A percentile compares a stretch with the other conserved stretches of the same genome.
phyloP scores from a whole-genome alignment of 35 echinoderm and acorn worm genomes.

The Anneissia japonica region DNA sequence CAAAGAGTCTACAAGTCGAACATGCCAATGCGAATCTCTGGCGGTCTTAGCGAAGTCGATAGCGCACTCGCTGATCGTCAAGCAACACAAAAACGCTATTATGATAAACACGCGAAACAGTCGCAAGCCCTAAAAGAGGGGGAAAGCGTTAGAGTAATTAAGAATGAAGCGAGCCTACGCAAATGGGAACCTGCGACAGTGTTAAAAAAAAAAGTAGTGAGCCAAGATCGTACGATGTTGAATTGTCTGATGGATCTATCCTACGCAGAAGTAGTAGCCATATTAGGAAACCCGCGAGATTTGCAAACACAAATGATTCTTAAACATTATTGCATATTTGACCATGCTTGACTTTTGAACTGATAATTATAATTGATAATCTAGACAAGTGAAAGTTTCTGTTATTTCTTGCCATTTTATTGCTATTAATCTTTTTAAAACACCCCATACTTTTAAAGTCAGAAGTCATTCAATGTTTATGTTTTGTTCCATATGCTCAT shows the following conservation, averaged over 20 bases:
- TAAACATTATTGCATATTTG: no score
- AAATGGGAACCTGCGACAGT: slow-evolving; percentile 13
- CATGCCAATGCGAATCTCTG: slow-evolving; percentile 35
- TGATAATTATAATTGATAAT: no score
- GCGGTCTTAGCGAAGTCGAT: slow-evolving; percentile 11
- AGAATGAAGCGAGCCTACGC: slow-evolving; percentile 1
- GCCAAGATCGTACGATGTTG: slow-evolving; percentile 28
- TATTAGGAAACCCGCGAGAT: slow-evolving; percentile 3
- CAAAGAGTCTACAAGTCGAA: slow-evolving; percentile 12
- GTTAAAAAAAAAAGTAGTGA: slow-evolving; percentile 13
- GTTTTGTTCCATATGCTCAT: no score
- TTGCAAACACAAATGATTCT: not conserved
- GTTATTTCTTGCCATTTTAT: no score
- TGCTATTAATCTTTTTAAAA: no score
- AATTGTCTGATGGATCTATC: slow-evolving; percentile 1
- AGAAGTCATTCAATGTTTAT: no score
- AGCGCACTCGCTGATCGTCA: slow-evolving; percentile 11
- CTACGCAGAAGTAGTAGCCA: slow-evolving; percentile 7
- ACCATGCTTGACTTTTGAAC: no score
- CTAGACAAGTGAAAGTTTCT: no score
- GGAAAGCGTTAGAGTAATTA: slow-evolving; percentile 25
- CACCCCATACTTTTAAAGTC: no score
- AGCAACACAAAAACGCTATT: slow-evolving; percentile 30
- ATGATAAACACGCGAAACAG: slow-evolving; percentile 12
- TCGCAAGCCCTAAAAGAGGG: not conserved